phyloP scores from a whole-genome alignment of 2,113 vertebrate genomes.

The Galeopterus variegatus region DNA sequence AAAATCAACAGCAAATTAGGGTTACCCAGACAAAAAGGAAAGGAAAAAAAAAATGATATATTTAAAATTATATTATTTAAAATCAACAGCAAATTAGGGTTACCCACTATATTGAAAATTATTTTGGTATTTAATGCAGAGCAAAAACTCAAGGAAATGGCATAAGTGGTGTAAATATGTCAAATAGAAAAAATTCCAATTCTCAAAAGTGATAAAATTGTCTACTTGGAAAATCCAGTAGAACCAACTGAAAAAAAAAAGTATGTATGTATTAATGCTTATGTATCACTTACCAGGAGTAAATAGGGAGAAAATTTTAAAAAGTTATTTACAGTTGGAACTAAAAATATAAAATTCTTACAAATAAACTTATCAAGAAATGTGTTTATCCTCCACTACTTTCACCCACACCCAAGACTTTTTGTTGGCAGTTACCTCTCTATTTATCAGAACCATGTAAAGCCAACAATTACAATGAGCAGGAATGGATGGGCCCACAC shows the following conservation, averaged over 20 bases:
- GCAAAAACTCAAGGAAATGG: background rate
- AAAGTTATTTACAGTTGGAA: background rate
- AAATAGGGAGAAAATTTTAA: background rate
- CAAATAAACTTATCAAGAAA: background rate
- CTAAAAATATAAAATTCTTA: background rate
- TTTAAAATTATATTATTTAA: background rate
- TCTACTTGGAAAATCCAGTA: background rate
- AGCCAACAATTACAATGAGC: background rate
- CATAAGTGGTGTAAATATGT: background rate
- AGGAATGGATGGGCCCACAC: background rate
- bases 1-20: background rate
- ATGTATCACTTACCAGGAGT: background rate
- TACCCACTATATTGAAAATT: background rate
- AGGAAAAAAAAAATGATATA: too few species aligned
- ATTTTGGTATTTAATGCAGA: background rate
- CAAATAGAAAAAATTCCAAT: background rate
- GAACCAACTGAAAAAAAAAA: background rate
- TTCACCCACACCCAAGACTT: background rate
- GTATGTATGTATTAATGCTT: background rate
- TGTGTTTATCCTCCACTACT: background rate
- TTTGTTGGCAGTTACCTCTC: background rate
- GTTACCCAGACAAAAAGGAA: too few species aligned
- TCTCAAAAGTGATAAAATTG: background rate
- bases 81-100: background rate
- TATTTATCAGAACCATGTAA: background rate